Evolutionary conservation across 1,140 invertebrate genomes (phyloP).

Genomic region (Pseudomyrmex cubaensis): DNA sequence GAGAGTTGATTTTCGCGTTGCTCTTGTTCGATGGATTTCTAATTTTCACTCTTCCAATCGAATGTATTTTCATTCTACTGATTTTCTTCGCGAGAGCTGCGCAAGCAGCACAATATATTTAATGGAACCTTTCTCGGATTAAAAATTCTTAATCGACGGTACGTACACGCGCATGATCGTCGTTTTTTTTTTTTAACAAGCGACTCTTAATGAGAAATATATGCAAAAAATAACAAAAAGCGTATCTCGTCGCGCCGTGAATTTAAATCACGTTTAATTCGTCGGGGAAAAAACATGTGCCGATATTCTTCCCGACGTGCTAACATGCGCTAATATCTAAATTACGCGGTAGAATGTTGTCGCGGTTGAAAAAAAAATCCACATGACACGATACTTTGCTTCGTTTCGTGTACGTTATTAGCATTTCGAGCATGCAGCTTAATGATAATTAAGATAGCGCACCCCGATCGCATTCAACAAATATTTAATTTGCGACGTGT

Average conservation of each 20-base stretch:
- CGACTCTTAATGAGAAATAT: slow-evolving; percentile 31
- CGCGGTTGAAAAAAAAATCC: slow-evolving; percentile 24
- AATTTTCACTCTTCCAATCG: slow-evolving; percentile 3
- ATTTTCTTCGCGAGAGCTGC: slow-evolving; percentile 1
- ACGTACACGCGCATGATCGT: neutral
- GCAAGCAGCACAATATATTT: neutral
- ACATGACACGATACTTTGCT: slow-evolving; percentile 35
- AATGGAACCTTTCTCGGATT: neutral
- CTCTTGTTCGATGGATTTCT: neutral
- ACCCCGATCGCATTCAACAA: slow-evolving; percentile 47
- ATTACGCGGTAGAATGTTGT: slow-evolving; percentile 54
- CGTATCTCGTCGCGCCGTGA: neutral
- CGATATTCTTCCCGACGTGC: slow-evolving; percentile 47
- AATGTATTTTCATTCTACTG: neutral
- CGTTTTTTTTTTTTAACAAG: slow-evolving; percentile 12
- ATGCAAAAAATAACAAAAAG: slow-evolving; percentile 21
- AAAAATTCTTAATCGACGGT: slow-evolving; percentile 4
- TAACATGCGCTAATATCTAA: slow-evolving; percentile 51
- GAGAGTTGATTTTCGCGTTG: neutral
- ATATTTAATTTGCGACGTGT: slow-evolving; percentile 12
- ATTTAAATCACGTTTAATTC: slow-evolving; percentile 42
- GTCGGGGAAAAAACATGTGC: neutral
- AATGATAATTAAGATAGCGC: slow-evolving; percentile 70
- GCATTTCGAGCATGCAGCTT: slow-evolving; percentile 44
- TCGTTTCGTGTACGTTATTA: slow-evolving; percentile 49